Evolutionary conservation across 1,140 invertebrate species (phyloP).

Genomic region (Orchesella cincta): DNA sequence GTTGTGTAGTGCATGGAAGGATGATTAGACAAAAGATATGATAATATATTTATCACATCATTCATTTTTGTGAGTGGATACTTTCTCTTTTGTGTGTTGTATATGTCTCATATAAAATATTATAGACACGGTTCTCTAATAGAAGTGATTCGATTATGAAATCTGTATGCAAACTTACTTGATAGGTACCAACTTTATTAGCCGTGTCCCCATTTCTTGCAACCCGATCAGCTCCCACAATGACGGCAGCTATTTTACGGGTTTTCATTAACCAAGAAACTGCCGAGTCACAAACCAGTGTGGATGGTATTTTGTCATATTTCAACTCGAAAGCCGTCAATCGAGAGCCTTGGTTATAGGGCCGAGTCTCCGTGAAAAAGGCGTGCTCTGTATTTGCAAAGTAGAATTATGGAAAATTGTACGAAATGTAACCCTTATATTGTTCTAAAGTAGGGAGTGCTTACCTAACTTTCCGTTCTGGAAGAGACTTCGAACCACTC

Average conservation of each 20-base stretch:
- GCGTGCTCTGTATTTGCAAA: conserved; percentile 68
- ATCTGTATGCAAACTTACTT: conserved; percentile 58
- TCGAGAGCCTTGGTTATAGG: conserved; percentile 95
- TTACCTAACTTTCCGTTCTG: conserved; percentile 72
- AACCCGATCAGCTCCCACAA: conserved; percentile 88
- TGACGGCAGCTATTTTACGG: conserved; percentile 73
- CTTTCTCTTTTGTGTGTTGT: too few relatives aligned
- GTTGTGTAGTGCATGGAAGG: not conserved
- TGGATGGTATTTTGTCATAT: conserved; percentile 88
- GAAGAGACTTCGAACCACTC: conserved; percentile 83
- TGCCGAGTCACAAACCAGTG: conserved; percentile 93
- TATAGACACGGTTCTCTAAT: not conserved
- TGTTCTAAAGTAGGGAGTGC: conserved; percentile 35
- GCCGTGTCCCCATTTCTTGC: conserved; percentile 96
- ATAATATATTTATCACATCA: conserved; percentile 5
- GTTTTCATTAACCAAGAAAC: conserved; percentile 85
- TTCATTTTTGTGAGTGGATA: too few relatives aligned
- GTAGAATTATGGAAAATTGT: not conserved
- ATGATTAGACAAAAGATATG: not conserved
- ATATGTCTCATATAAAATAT: too few relatives aligned
- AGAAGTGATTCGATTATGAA: not conserved
- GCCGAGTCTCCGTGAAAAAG: conserved; percentile 95
- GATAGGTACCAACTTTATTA: conserved; percentile 99
- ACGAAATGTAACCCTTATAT: not conserved
- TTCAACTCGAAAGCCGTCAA: conserved; percentile 95